phyloP scores from a whole-genome alignment of 2,113 vertebrate genomes.

The Cynopterus brachyotis region DNA sequence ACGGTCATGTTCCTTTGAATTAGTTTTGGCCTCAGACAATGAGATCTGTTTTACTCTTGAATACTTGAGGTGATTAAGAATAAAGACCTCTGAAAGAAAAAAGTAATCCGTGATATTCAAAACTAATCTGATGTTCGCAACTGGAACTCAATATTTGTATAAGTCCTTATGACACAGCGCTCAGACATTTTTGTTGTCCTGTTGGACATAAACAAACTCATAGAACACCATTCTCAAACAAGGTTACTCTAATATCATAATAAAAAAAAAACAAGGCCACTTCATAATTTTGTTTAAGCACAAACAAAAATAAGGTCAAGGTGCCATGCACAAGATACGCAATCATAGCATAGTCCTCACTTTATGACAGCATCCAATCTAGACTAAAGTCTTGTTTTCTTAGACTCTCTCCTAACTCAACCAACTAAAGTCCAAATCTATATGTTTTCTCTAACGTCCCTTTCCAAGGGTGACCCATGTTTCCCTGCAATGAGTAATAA shows the following conservation, averaged over 20 bases:
- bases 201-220: neutral
- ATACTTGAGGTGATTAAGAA: neutral
- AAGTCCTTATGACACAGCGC: neutral
- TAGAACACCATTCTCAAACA: neutral
- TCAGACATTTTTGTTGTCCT: neutral
- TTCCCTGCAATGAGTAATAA: neutral
- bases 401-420: neutral
- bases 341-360: neutral
- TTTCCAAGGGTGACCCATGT: neutral
- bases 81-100: neutral
- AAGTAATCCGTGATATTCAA: neutral
- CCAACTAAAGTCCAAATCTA: neutral
- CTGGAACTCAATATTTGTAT: neutral
- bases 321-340: neutral
- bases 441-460: neutral
- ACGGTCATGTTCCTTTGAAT: neutral
- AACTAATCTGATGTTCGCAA: neutral
- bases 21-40: conserved; percentile 20
- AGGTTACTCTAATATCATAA: conserved; percentile 2
- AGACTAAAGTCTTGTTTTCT: neutral
- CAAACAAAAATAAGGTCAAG: neutral
- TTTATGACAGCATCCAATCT: neutral
- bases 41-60: conserved; percentile 32
- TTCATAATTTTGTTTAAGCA: neutral
- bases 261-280: conserved; percentile 1